Conservation (phyloP, 2,888 invertebrate species). For the Hoplodrina ambigua region DNA sequence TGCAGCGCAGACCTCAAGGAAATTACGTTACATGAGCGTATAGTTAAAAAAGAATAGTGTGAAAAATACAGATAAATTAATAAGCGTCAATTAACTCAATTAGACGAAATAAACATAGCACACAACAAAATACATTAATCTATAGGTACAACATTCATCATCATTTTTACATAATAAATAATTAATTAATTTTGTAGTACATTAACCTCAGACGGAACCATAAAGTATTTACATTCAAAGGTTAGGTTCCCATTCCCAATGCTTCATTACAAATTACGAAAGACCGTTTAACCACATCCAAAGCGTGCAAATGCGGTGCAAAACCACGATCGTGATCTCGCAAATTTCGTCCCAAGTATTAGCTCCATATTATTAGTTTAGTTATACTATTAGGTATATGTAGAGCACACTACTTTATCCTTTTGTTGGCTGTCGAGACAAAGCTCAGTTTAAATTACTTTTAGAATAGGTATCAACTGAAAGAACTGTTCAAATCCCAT, state of each 20-base stretch:
- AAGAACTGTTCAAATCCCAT: conserved; percentile 29
- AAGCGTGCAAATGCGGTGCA: conserved; percentile 31
- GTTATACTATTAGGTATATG: conserved; percentile 14
- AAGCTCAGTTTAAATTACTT: conserved; percentile 34
- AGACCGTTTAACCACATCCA: conserved; percentile 53
- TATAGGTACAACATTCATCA: neutral
- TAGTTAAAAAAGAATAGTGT: neutral
- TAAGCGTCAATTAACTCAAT: conserved; percentile 5
- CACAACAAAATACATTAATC: neutral
- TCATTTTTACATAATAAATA: neutral
- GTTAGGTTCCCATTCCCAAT: conserved; percentile 61
- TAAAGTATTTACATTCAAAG: conserved; percentile 44
- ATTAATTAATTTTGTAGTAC: conserved; percentile 11
- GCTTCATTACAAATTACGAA: conserved; percentile 61
- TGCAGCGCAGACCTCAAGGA: neutral
- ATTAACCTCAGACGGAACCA: conserved; percentile 15
- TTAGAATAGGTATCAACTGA: conserved; percentile 14
- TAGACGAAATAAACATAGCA: neutral
- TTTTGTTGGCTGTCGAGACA: neutral
- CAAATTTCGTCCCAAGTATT: conserved; percentile 28
- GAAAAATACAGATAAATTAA: neutral
- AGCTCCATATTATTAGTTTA: conserved; percentile 23
- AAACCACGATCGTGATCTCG: conserved; percentile 59
- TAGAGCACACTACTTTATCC: neutral
- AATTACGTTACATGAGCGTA: neutral